Evolutionary conservation across 1,140 invertebrate species (phyloP).

Genomic region (Meteorus sp.): DNA sequence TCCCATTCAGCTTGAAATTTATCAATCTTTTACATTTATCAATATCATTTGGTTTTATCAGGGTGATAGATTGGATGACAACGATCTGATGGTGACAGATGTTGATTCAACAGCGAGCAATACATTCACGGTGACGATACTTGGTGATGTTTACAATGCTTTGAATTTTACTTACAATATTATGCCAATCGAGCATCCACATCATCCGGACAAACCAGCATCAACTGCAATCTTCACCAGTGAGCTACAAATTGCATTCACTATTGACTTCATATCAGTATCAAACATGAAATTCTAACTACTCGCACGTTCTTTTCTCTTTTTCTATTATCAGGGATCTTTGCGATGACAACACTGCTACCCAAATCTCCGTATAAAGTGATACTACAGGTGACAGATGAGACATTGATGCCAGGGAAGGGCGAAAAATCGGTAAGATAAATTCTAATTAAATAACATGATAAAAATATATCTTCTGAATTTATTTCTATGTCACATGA

Average conservation of each 20-base stretch:
- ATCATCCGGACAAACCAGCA: conserved; percentile 31
- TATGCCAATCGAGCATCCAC: conserved; percentile 40
- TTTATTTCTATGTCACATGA: no score
- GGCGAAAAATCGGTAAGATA: conserved; percentile 48
- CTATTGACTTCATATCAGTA: neutral
- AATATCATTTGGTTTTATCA: conserved; percentile 33
- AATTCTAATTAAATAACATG: neutral
- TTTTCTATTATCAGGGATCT: conserved; percentile 40
- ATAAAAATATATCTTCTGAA: no score
- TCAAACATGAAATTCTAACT: neutral
- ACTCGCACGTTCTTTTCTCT: conserved; percentile 6
- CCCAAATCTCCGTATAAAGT: conserved; percentile 56
- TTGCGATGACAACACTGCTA: conserved; percentile 45
- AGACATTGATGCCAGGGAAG: conserved; percentile 42
- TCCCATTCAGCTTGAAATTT: no score
- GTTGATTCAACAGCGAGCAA: conserved; percentile 44
- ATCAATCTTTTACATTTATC: no score
- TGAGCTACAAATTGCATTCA: conserved; percentile 31
- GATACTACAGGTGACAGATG: conserved; percentile 51
- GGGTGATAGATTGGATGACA: conserved; percentile 46
- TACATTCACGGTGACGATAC: conserved; percentile 42
- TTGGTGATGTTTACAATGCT: conserved; percentile 45
- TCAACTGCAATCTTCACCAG: conserved; percentile 47
- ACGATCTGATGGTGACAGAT: conserved; percentile 47
- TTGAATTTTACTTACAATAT: conserved; percentile 44